phyloP scores from a whole-genome alignment of 2,797 vertebrate genomes.

The Arrhamphus sclerolepis region DNA sequence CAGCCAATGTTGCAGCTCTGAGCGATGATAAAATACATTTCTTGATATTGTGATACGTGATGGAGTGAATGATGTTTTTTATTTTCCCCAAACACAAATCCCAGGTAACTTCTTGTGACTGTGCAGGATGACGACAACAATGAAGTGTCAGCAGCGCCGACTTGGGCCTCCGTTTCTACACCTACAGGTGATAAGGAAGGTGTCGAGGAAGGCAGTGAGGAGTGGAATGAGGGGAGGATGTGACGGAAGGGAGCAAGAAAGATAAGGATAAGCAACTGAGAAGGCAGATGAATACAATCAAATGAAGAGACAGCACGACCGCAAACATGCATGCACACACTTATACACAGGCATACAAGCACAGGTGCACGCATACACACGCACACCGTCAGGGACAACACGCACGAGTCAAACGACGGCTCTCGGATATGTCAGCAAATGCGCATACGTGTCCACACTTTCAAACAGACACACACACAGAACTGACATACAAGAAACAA shows the following conservation, averaged over 20 bases:
- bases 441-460: slow-evolving; percentile 37
- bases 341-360: slow-evolving; percentile 24
- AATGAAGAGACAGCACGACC: slow-evolving; percentile 65
- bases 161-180: slow-evolving; percentile 48
- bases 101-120: slow-evolving; percentile 28
- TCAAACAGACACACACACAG: slow-evolving; percentile 53
- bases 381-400: neutral
- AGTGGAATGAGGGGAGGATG: slow-evolving; percentile 46
- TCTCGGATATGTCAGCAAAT: slow-evolving; percentile 43
- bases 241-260: slow-evolving; percentile 46
- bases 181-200: slow-evolving; percentile 54
- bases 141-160: slow-evolving; percentile 28
- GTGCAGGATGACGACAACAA: slow-evolving; percentile 30
- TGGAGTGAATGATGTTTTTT: slow-evolving; percentile 42
- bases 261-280: slow-evolving; percentile 74
- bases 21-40: neutral
- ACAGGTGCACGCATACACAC: neutral
- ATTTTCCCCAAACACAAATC: slow-evolving; percentile 31
- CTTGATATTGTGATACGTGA: neutral
- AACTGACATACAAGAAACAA: slow-evolving; percentile 69
- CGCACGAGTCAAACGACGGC: slow-evolving; percentile 43
- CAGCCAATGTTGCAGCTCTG: slow-evolving; percentile 11
- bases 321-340: slow-evolving; percentile 45
- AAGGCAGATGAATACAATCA: slow-evolving; percentile 63
- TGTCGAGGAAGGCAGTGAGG: slow-evolving; percentile 49